Conservation (phyloP, 1,140 invertebrate species). For the Laodelphax striatellus region DNA sequence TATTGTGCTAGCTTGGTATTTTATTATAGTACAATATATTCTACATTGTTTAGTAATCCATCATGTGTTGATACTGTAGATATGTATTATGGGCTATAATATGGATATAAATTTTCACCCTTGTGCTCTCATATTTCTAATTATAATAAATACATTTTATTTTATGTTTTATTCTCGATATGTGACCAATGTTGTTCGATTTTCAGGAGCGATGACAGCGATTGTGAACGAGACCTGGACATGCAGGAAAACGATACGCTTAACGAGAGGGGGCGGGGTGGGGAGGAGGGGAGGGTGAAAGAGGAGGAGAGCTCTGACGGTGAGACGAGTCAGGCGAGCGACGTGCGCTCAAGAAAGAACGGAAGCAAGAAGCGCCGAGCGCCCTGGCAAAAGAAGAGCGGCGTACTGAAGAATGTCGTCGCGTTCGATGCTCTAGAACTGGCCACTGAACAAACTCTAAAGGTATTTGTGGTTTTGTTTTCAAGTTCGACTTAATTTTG, state of each 20-base stretch:
- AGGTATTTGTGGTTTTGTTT: no score
- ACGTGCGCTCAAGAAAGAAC: slow-evolving; percentile 3
- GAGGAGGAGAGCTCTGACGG: slow-evolving; percentile 11
- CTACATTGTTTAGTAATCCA: no score
- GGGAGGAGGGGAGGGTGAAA: neutral
- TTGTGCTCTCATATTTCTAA: no score
- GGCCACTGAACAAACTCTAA: slow-evolving; percentile 69
- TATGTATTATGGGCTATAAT: no score
- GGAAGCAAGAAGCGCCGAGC: slow-evolving; percentile 9
- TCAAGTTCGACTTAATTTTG: no score
- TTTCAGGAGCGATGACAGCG: slow-evolving; percentile 6
- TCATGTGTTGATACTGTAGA: no score
- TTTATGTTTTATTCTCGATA: no score
- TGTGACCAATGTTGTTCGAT: neutral
- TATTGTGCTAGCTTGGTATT: no score
- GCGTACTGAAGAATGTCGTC: slow-evolving; percentile 39
- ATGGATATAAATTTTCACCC: no score
- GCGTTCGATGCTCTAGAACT: slow-evolving; percentile 62
- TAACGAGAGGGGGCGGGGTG: slow-evolving; percentile 1
- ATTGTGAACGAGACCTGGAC: neutral
- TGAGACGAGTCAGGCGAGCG: slow-evolving; percentile 10
- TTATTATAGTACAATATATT: no score
- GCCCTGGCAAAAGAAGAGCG: slow-evolving; percentile 24
- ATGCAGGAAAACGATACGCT: neutral
- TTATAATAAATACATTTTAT: no score